These are phyloP conservation scores for Dinothrombium tinctorium DNA, from an alignment of 1,140 invertebrate genomes.

Conservation along the genomic window DNA sequence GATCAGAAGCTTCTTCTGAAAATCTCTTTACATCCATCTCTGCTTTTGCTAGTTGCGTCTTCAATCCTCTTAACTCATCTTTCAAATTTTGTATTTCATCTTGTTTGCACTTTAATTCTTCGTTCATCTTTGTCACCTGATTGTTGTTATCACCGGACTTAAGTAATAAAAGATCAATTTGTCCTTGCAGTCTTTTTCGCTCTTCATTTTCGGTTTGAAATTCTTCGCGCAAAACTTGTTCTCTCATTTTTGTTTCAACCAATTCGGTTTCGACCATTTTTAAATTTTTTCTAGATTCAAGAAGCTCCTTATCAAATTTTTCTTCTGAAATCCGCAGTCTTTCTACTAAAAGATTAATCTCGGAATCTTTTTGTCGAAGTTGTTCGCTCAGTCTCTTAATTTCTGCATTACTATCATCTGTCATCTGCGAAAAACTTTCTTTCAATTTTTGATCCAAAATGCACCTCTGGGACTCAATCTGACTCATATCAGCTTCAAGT, in stretches of 20 bases:
- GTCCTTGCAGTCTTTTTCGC: not conserved
- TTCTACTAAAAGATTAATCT: too few relatives aligned
- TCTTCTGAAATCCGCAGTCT: too few relatives aligned
- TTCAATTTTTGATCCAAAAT: not conserved
- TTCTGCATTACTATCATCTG: not conserved
- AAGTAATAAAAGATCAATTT: constrained; percentile 10
- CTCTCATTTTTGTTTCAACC: constrained; percentile 1
- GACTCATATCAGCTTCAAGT: not conserved
- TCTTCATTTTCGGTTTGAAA: constrained; percentile 4
- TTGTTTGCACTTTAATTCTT: constrained; percentile 9
- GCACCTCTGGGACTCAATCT: not conserved
- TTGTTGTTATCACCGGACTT: constrained; percentile 8
- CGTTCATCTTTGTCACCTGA: constrained; percentile 7
- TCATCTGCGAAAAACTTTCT: not conserved
- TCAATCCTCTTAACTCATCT: not conserved
- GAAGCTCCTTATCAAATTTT: not conserved
- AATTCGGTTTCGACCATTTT: too few relatives aligned
- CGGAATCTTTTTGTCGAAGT: too few relatives aligned
- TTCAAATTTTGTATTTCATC: not conserved
- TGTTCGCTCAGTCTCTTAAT: not conserved
- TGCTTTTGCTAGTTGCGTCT: not conserved
- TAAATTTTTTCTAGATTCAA: too few relatives aligned
- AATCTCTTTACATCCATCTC: not conserved
- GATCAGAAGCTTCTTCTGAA: not conserved
- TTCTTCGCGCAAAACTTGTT: constrained; percentile 3